Base-by-base conservation (phyloP, 2,113 vertebrate genomes). In the Struthio camelus region DNA sequence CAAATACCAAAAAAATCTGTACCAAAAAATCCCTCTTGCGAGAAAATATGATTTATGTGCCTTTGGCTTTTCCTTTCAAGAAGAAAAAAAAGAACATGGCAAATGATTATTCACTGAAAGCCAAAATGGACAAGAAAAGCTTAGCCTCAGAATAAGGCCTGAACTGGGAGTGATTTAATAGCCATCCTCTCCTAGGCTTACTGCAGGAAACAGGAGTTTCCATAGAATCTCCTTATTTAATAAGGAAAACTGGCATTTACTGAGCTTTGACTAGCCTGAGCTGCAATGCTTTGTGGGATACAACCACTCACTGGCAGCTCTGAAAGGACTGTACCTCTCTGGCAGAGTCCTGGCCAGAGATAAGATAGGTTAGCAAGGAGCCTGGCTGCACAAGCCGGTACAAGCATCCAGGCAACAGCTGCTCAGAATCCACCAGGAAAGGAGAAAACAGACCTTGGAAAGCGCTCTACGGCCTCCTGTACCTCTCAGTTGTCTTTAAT, bases 1-100 rank as follows among this genome's bases (percentile, higher is more conserved):
- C 88, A 94, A 96, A 95, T 95, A 96, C 92, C 80, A 96, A 95
- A 94, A 36, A 90, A 85, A 73, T 69, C 51, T 14, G 42, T 93
- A 95, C 87, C 95, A 85, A 67, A 91, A n/a, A n/a, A n/a, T n/a
- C n/a, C 70, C 17, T 75, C 50, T 75, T 80, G 64, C 5, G 5
- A 53, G 32, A 88, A 93, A 89, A 87, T 59, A 38, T 42, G 36
- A 93, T 83, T 95, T 93, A 80, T 75, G 71, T 3, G 3, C 7
- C 13, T 23, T 40, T 4, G 3, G n/a, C 14, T 85, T 90, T 86
- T 78, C 46, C 56, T 66, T 1, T 38, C 28, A 44, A 51, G 59
- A 72, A 9, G 20, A 64, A 89, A 89, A 79, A 80, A 30, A 22
- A 59, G 30, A 34, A 34, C 10, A 40, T 53, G 67, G 72, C 18